These are phyloP conservation scores for Isoperla grammatica DNA, from an alignment of 2,888 invertebrate species.

Conservation along the genomic window DNA sequence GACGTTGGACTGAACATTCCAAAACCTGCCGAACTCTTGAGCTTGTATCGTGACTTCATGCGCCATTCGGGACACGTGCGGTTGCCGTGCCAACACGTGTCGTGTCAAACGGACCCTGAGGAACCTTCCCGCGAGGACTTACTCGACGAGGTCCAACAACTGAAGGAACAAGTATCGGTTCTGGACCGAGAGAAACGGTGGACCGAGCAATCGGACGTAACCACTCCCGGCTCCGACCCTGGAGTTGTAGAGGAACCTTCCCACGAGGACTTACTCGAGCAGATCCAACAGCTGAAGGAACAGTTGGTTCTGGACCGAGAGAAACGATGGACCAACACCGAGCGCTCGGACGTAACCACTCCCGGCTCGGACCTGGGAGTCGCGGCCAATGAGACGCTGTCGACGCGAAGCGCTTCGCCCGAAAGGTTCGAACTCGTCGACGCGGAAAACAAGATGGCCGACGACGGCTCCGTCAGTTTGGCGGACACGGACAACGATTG, in stretches of 20 bases:
- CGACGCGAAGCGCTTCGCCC: slow-evolving; percentile 53
- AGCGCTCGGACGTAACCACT: slow-evolving; percentile 21
- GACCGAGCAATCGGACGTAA: slow-evolving; percentile 5
- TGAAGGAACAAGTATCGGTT: slow-evolving; percentile 30
- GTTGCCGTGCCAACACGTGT: slow-evolving; percentile 45
- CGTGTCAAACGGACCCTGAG: slow-evolving; percentile 48
- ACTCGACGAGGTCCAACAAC: too few species aligned
- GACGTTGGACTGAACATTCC: slow-evolving; percentile 84
- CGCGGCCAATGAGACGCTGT: slow-evolving; percentile 37
- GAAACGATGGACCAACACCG: slow-evolving; percentile 39
- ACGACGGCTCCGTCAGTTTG: slow-evolving; percentile 23
- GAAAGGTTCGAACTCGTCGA: slow-evolving; percentile 61
- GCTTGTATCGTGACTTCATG: slow-evolving; percentile 56
- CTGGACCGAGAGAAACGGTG: slow-evolving; percentile 52
- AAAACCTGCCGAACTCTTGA: slow-evolving; percentile 67
- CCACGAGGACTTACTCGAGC: not conserved
- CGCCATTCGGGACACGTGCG: slow-evolving; percentile 45
- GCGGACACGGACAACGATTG: slow-evolving; percentile 29
- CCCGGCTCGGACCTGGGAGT: slow-evolving; percentile 22
- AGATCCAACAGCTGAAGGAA: slow-evolving; percentile 52
- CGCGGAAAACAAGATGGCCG: slow-evolving; percentile 20
- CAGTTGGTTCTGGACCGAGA: slow-evolving; percentile 53
- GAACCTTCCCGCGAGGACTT: slow-evolving; percentile 17
- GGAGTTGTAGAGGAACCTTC: not conserved
- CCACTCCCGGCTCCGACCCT: slow-evolving; percentile 24